Percentiles rank a stretch among this genome's conserved stretches.
Conservation (phyloP, 1,140 invertebrate species). For the Drosophila punjabiensis region DNA sequence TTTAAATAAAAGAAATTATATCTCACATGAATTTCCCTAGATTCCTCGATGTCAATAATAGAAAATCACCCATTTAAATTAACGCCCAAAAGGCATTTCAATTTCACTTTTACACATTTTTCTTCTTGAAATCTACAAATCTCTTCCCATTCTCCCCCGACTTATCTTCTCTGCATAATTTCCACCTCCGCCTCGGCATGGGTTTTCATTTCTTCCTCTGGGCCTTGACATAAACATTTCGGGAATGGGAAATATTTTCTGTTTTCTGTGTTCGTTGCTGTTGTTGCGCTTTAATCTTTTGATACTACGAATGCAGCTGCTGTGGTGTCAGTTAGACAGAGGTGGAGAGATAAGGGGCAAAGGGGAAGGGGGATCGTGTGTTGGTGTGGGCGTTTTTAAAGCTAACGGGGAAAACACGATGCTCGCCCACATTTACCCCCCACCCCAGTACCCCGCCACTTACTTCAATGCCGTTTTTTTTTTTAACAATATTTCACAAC, state of each 20-base stretch:
- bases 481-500: slow-evolving; percentile 4
- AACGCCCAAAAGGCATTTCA: slow-evolving; percentile 11
- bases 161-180: slow-evolving; percentile 5
- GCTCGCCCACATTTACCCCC: slow-evolving; percentile 56
- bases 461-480: slow-evolving; percentile 9
- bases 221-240: slow-evolving; percentile 62
- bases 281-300: slow-evolving; percentile 77
- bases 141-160: slow-evolving; percentile 8
- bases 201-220: slow-evolving; percentile 61
- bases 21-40: neutral
- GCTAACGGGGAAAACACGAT: slow-evolving; percentile 42
- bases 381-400: slow-evolving; percentile 47
- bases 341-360: neutral
- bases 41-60: slow-evolving; percentile 12
- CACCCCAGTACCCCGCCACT: neutral
- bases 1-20: neutral
- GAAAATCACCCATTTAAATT: slow-evolving; percentile 12
- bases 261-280: slow-evolving; percentile 54
- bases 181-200: slow-evolving; percentile 41
- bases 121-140: slow-evolving; percentile 32
- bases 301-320: slow-evolving; percentile 71
- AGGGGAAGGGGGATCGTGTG: slow-evolving; percentile 1
- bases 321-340: slow-evolving; percentile 37
- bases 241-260: slow-evolving; percentile 62
- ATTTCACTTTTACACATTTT: slow-evolving; percentile 10